These are phyloP conservation scores for Xestia c-nigrum DNA, from an alignment of 2,888 invertebrate species.

Conservation along the genomic window DNA sequence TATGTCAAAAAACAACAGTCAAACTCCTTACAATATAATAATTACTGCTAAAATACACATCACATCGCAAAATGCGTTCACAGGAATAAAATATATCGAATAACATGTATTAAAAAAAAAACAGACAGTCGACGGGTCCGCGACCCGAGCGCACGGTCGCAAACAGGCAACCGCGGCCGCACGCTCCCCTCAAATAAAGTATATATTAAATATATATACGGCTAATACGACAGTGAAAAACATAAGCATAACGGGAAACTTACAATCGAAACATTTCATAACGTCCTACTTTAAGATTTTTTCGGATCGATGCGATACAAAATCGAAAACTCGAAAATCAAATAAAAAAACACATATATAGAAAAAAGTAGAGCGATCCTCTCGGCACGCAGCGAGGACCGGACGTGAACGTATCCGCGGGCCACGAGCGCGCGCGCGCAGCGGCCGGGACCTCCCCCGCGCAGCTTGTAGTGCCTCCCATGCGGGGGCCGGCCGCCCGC, in stretches of 20 bases:
- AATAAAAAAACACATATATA: slow-evolving; percentile 90
- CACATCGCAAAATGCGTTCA: slow-evolving; percentile 94
- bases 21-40: slow-evolving; percentile 91
- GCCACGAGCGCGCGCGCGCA: slow-evolving; percentile 75
- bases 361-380: slow-evolving; percentile 86
- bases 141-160: slow-evolving; percentile 85
- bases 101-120: slow-evolving; percentile 91
- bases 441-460: slow-evolving; percentile 83
- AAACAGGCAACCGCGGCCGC: slow-evolving; percentile 90
- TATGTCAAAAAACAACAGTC: slow-evolving; percentile 91
- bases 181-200: slow-evolving; percentile 83
- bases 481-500: slow-evolving; percentile 78
- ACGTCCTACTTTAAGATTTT: slow-evolving; percentile 91
- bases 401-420: slow-evolving; percentile 83
- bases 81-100: slow-evolving; percentile 95
- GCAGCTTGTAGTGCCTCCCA: slow-evolving; percentile 87
- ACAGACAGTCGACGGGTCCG: slow-evolving; percentile 87
- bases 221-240: slow-evolving; percentile 87
- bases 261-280: slow-evolving; percentile 91
- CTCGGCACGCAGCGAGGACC: slow-evolving; percentile 81
- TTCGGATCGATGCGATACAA: slow-evolving; percentile 90
- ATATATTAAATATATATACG: slow-evolving; percentile 88
- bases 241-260: slow-evolving; percentile 91
- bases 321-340: slow-evolving; percentile 91
- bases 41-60: slow-evolving; percentile 92